Percentiles rank a stretch among this genome's conserved stretches.
phyloP scores from a whole-genome alignment of 2,888 invertebrate genomes.

The Torymus auratus region DNA sequence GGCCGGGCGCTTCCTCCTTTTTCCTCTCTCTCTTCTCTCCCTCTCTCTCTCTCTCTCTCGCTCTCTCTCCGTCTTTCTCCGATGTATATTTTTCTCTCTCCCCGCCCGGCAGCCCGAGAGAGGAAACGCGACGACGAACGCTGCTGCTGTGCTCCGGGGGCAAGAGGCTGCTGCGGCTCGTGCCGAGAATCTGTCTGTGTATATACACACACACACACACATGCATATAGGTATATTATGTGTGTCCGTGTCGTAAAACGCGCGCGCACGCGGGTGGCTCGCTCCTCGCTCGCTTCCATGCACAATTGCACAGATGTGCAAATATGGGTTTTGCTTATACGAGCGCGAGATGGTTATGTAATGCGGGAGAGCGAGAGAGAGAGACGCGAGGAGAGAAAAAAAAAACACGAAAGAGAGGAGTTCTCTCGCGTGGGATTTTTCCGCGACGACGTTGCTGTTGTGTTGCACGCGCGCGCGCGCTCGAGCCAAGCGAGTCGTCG shows the following conservation, averaged over 20 bases:
- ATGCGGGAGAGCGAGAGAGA: background rate
- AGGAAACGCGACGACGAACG: too few species aligned
- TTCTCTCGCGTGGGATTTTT: constrained; percentile 39
- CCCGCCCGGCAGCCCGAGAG: too few species aligned
- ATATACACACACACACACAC: background rate
- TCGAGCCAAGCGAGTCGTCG: too few species aligned
- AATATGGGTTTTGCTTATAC: constrained; percentile 53
- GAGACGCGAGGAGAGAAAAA: background rate
- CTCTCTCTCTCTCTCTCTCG: constrained; percentile 4
- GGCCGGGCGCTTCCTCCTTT: background rate
- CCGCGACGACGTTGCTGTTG: constrained; percentile 24
- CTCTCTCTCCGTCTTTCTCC: constrained; percentile 10
- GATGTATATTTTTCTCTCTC: background rate
- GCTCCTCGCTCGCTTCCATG: background rate
- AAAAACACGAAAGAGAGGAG: background rate
- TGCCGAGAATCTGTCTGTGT: background rate
- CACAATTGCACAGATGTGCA: constrained; percentile 51
- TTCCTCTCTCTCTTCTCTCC: background rate
- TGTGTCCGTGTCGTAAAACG: constrained; percentile 10
- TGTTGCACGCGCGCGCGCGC: background rate
- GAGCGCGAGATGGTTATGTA: constrained; percentile 32
- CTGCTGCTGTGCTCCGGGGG: too few species aligned
- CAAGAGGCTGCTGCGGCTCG: too few species aligned
- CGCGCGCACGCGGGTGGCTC: background rate
- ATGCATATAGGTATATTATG: too few species aligned